A percentile compares a stretch with the other conserved stretches of the same genome.
Conservation (phyloP, 2,113 vertebrate genomes). For the Lepisosteus oculatus region DNA sequence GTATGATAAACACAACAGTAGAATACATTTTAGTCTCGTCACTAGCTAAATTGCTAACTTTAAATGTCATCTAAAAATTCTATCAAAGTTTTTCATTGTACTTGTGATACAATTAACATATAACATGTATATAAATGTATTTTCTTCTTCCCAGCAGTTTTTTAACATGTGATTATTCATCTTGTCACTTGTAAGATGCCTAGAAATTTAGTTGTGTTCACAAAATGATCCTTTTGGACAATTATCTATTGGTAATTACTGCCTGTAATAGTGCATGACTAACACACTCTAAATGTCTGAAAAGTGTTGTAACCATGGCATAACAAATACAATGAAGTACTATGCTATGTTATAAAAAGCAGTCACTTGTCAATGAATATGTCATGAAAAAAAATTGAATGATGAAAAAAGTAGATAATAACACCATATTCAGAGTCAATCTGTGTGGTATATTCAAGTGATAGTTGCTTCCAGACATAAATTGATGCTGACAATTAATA, state of each 20-base stretch:
- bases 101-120: too few species aligned
- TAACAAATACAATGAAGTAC: slow-evolving; percentile 9
- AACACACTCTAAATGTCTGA: slow-evolving; percentile 4
- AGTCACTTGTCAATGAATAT: too few species aligned
- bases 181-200: slow-evolving; percentile 14
- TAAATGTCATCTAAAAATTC: slow-evolving; percentile 2
- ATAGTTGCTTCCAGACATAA: too few species aligned
- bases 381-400: too few species aligned
- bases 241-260: background rate
- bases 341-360: too few species aligned
- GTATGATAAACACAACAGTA: too few species aligned
- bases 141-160: background rate
- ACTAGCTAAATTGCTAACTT: background rate
- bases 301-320: slow-evolving; percentile 10
- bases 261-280: background rate
- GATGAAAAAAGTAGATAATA: too few species aligned
- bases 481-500: too few species aligned
- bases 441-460: too few species aligned
- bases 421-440: too few species aligned
- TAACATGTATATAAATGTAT: background rate
- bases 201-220: slow-evolving; percentile 13
- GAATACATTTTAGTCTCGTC: too few species aligned
- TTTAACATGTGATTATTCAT: slow-evolving; percentile 7
- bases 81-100: too few species aligned
- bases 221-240: background rate